phyloP scores from a whole-genome alignment of 2,888 invertebrate species.

The Pyrochroa serraticornis region DNA sequence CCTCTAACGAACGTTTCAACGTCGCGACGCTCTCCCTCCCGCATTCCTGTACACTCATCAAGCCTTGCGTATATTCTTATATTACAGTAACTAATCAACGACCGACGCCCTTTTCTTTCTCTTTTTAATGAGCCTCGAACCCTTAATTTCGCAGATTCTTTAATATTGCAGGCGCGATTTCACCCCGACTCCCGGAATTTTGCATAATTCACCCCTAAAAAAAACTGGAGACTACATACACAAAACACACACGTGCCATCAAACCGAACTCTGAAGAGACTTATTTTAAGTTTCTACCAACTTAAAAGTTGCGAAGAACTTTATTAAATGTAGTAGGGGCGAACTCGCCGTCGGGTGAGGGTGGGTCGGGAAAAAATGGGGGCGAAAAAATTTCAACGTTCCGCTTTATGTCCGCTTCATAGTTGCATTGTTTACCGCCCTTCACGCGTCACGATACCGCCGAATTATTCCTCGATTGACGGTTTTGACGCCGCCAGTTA shows the following conservation, averaged over 20 bases:
- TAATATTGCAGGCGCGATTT: conserved; percentile 47
- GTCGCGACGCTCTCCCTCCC: conserved; percentile 44
- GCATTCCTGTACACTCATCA: conserved; percentile 52
- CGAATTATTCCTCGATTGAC: too few relatives aligned
- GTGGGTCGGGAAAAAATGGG: not conserved
- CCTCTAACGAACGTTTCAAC: conserved; percentile 41
- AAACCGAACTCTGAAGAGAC: too few relatives aligned
- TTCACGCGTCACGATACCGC: not conserved
- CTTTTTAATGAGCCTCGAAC: conserved; percentile 52
- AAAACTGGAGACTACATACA: not conserved
- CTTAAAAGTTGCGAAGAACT: conserved; percentile 36
- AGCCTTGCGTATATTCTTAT: conserved; percentile 55
- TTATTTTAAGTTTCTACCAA: conserved; percentile 28
- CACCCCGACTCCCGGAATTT: not conserved
- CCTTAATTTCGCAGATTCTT: conserved; percentile 49
- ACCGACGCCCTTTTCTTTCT: conserved; percentile 51
- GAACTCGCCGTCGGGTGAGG: conserved; percentile 16
- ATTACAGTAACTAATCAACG: conserved; percentile 54
- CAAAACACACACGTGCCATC: conserved; percentile 32
- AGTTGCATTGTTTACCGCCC: not conserved
- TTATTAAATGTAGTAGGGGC: conserved; percentile 39
- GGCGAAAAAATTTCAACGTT: not conserved
- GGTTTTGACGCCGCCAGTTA: too few relatives aligned
- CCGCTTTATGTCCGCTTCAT: not conserved
- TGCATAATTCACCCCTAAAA: not conserved